phyloP scores from a whole-genome alignment of 2,888 invertebrate species.

The Mesorhabditis belari region DNA sequence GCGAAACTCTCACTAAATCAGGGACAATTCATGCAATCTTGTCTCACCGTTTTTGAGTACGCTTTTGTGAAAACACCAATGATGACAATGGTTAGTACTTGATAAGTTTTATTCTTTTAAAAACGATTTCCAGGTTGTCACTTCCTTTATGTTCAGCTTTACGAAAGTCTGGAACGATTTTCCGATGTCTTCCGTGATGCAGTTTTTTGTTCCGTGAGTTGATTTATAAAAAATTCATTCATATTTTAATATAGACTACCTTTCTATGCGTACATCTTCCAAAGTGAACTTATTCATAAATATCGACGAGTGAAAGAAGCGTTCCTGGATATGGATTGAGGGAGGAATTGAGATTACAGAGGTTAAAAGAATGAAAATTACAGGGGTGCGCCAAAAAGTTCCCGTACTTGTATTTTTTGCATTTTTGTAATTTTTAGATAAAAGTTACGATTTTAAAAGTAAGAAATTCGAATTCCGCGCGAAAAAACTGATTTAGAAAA shows the following conservation, averaged over 20 bases:
- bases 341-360: no score
- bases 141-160: conserved; percentile 27
- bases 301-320: conserved; percentile 3
- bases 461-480: no score
- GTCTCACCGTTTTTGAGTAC: conserved; percentile 29
- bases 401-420: no score
- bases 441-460: no score
- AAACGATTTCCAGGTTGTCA: neutral
- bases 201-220: conserved; percentile 83
- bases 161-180: conserved; percentile 68
- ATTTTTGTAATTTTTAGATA: no score
- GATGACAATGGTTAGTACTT: conserved; percentile 39
- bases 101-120: conserved; percentile 10
- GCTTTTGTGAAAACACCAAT: conserved; percentile 48
- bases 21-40: conserved; percentile 19
- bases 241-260: conserved; percentile 8
- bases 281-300: conserved; percentile 15
- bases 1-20: conserved; percentile 17
- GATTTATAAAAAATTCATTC: conserved; percentile 1
- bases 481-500: no score
- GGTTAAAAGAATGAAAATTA: no score
- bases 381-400: no score
- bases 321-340: no score
- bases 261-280: conserved; percentile 11
- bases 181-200: conserved; percentile 72